Base-by-base conservation (phyloP, 2,797 vertebrate genomes). In the Tympanoctomys barrerae region DNA sequence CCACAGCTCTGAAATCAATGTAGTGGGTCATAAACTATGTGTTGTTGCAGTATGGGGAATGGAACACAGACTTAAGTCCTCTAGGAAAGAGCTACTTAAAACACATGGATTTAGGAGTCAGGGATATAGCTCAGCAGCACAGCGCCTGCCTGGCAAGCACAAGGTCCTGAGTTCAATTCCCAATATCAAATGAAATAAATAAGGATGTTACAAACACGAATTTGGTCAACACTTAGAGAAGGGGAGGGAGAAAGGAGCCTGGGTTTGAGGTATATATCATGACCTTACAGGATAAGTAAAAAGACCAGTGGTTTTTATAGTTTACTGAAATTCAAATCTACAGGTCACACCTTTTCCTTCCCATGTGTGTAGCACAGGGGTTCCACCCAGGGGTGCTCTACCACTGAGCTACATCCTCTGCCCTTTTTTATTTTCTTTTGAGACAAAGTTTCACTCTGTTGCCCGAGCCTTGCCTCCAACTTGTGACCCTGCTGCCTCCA, bases 271-370 rank as follows among this genome's bases (percentile, higher is more conserved):
- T 42, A 14, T 2, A 28, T 31, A 75, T 73, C 52, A 19, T 36
- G 42, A 82, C 18, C 33, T 10, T 42, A 54, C 11, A 62, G 52
- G 26, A 26, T 22, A 81, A 61, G 52, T 33, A 26, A 46, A 31
- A 79, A 54, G 42, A 71, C 14, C 26, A 57, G 31, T 14, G 57
- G 77, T 39, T 85, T 94, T 91, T 81, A 66, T 13, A 87, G 57
- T 82, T 86, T 57, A 85, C 88, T 92, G 93, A 91, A 85, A 78
- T 22, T 46, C 87, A 94, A 70, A 42, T 79, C 62, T 66, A 54
- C 11, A 18, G 62, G 16, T 52, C 84, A 49, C 18, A 18, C 77
- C 83, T 93, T 49, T 82, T 57, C 21, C 42, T 59, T 75, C 26
- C 22, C 39, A 39, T 42, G 36, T 73, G 36, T 42, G 39, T 42